Evolutionary conservation across 2,113 vertebrate genomes (phyloP), one percentile per base, ranked within the genome.

Genomic region (Numida meleagris): DNA sequence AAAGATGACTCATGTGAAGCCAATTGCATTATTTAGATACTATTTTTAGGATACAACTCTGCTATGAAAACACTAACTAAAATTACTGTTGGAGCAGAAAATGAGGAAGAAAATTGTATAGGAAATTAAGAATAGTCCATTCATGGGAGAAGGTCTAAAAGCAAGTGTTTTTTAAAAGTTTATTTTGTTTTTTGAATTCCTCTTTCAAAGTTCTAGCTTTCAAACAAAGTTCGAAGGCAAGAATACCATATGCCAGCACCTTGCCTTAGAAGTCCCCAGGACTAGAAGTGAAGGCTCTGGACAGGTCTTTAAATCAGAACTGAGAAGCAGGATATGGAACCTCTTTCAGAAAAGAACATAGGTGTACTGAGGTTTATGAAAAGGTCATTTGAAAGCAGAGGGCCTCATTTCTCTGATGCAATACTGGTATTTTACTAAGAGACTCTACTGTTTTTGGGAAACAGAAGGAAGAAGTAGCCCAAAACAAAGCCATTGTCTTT

Each of bases 301-400:
- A 79, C 23, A 79, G 62, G 63, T 36, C 29, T 48, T 78, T 65
- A 8, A 51, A 61, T 36, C 0, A 0, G 27, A 87, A 68, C 8
- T 10, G 6, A 15, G 31, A 82, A 65, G 53, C 43, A 43, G 58
- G n/a, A 20, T 36, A 57, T 10, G 38, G 62, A 84, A 70, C 1
- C 5, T 6, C 17, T 75, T 91, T 85, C 42, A 36, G 55, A 33
- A 87, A 70, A 66, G 53, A 68, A 42, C 13, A 33, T 2, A 14
- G 31, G 16, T 33, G 36, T 45, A 42, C 21, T 27, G 31, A 87
- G 40, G 25, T 31, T 81, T 43, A 34, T 58, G n/a, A 58, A 82
- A 92, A 76, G 12, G 14, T n/a, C 34, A 50, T 58, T 29, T 88
- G 20, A 66, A 96, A 89, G 43, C 34, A 84, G 62, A 40, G 18